Evolutionary conservation across 2,888 invertebrate genomes (phyloP).

Genomic region (Monopis laevigella): DNA sequence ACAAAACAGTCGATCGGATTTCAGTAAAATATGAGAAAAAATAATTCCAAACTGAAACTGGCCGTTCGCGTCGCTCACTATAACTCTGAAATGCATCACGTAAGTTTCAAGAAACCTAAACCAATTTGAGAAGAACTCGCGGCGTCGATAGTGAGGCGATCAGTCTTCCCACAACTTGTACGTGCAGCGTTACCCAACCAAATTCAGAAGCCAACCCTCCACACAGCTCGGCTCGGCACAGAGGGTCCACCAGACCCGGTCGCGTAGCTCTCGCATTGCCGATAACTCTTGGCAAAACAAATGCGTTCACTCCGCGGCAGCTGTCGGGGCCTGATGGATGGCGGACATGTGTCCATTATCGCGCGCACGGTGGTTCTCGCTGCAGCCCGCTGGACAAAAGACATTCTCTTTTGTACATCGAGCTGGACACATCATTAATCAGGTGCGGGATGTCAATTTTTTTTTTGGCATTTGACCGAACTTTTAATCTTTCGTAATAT

Average conservation of each 20-base stretch:
- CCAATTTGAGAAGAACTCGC: neutral
- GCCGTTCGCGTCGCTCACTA: no score
- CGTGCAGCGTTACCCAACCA: slow-evolving; percentile 6
- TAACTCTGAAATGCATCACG: no score
- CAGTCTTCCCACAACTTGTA: slow-evolving; percentile 9
- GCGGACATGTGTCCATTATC: slow-evolving; percentile 57
- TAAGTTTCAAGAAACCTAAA: no score
- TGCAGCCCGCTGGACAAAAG: slow-evolving; percentile 27
- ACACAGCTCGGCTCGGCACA: neutral
- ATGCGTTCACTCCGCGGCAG: slow-evolving; percentile 40
- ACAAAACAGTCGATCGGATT: no score
- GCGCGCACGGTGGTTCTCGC: slow-evolving; percentile 28
- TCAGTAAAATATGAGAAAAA: no score
- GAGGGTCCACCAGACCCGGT: neutral
- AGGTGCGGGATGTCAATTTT: slow-evolving; percentile 9
- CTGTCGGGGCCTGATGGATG: slow-evolving; percentile 53
- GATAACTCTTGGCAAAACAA: slow-evolving; percentile 32
- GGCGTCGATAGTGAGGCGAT: slow-evolving; percentile 5
- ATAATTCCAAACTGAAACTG: no score
- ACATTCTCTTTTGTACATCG: slow-evolving; percentile 6
- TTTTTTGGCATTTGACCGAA: neutral
- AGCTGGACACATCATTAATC: slow-evolving; percentile 10
- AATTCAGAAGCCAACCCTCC: neutral
- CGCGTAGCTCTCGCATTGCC: slow-evolving; percentile 22
- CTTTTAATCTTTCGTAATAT: neutral